Evolutionary conservation across 2,888 invertebrate genomes (phyloP), one percentile per base, ranked within the genome.

Genomic region (Drosophila helvetica): DNA sequence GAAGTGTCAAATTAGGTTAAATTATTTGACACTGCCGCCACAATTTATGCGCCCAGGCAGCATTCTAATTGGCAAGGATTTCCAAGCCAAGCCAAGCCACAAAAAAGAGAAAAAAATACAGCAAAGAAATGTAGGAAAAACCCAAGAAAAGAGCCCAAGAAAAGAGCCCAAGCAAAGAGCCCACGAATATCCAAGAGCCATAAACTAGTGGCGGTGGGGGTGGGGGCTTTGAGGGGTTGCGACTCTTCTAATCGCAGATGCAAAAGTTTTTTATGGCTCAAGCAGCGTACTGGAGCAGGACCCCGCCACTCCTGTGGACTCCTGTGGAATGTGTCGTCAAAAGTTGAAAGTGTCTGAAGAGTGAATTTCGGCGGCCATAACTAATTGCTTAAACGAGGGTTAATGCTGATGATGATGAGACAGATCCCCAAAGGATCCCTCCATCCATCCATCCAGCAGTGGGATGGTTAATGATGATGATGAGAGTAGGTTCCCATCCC

Each of bases 1-100:
- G 78, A 86, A 86, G 81, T 90, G 89, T 83, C 88, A 89, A 90
- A 90, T 90, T 90, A 90, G 89, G 89, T 89, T 90, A 90, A 87
- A 90, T 89, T 89, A 89, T 87, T 88, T 90, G 86, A 88, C 87
- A 89, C 80, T 75, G 64, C 57, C 63, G 67, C 82, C 38, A 65
- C 78, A 83, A 88, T 88, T 83, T 86, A 88, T 86, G 88, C 63
- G 83, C 6, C 73, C 65, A 43, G 48, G 69, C 75, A 68, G 33
- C 54, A 74, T 85, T 87, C 85, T 87, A 83, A 83, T 83, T 87
- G 83, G 87, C 70, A 42, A 55, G 47, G 42, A 38, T 38, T 38
- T 38, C 38, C 38, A 7, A 10, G 30, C 30, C 38, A 33, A 1
- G 33, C 15, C 59, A 48, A 55, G 19, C 25, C 45, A 45, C 45